These are phyloP conservation scores for Hypsopygia costalis DNA, from an alignment of 2,888 invertebrate genomes.

Conservation along the genomic window DNA sequence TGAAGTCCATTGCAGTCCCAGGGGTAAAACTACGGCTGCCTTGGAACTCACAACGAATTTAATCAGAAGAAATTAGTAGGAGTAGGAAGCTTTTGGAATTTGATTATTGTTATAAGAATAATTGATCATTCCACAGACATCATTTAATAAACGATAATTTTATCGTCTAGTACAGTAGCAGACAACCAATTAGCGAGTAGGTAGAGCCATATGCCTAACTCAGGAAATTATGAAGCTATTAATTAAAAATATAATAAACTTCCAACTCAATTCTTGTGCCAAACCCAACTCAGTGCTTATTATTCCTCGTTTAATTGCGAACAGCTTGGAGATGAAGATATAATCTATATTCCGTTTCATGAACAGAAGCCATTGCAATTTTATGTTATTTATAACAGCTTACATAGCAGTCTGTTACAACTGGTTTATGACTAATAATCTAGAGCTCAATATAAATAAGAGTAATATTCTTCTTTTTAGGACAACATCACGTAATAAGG, in stretches of 20 bases:
- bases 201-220: slow-evolving; percentile 23
- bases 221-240: slow-evolving; percentile 30
- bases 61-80: no score
- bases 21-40: no score
- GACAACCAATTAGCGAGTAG: slow-evolving; percentile 34
- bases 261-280: slow-evolving; percentile 22
- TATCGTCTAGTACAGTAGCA: slow-evolving; percentile 31
- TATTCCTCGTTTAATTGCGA: slow-evolving; percentile 29
- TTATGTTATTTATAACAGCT: slow-evolving; percentile 3
- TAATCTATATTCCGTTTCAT: slow-evolving; percentile 31
- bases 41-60: no score
- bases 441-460: no score
- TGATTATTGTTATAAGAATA: no score
- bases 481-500: no score
- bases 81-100: no score
- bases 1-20: no score
- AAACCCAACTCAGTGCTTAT: no score
- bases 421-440: no score
- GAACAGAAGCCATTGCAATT: slow-evolving; percentile 29
- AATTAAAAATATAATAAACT: slow-evolving; percentile 40
- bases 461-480: no score
- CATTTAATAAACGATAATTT: slow-evolving; percentile 16
- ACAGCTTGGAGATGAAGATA: slow-evolving; percentile 21
- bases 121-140: background rate
- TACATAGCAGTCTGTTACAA: no score